Base-by-base conservation (phyloP, 2,797 vertebrate species). In the Neoniphon sammara region DNA sequence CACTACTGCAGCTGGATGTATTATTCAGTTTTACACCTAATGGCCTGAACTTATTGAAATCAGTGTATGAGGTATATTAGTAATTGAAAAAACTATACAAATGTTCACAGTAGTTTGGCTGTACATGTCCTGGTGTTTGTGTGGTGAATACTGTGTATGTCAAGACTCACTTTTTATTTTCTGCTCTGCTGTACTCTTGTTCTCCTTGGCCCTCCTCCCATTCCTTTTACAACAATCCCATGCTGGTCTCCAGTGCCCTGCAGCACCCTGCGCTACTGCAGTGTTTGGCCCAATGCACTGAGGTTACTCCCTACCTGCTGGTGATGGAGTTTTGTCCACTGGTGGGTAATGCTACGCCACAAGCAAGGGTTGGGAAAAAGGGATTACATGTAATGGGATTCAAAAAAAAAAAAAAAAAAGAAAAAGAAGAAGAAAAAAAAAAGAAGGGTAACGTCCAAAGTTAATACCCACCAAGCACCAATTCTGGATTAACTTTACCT, bases 251-350 rank as follows among this genome's bases (percentile, higher is more conserved):
- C 84, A 99, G 98, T 21, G 89, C 93, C 20, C 94, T 98, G 47
- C 96, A 97, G 93, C 97, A 99, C 75, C 94, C 94, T 7, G 96
- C 97, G 64, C 95, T 99, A 88, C 93, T 99, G 83, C 96, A 96
- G 90, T 99, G 97, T 82, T 82, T 99, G 93, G 94, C 96, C 57
- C 97, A 98, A 91, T 98, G 96, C 3, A 94, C 96, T 0, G 97
- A 99, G 90, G 93, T 96, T 89, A 96, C 96, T 0, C 98, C 98
- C 0, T 98, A 97, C 91, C 94, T 99, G 91, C 93, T 99, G 89
- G 96, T 99, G 71, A 97, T 99, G 97, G 98, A 99, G 89, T 96
- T 98, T 82, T 99, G 97, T 87, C 96, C 97, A 0, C 91, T 99
- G 96, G 98, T 99, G 91, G 94, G 97, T 94, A 0, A 36, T 31